Evolutionary conservation across 1,140 invertebrate genomes (phyloP).

Genomic region (Teleogryllus occipitalis): DNA sequence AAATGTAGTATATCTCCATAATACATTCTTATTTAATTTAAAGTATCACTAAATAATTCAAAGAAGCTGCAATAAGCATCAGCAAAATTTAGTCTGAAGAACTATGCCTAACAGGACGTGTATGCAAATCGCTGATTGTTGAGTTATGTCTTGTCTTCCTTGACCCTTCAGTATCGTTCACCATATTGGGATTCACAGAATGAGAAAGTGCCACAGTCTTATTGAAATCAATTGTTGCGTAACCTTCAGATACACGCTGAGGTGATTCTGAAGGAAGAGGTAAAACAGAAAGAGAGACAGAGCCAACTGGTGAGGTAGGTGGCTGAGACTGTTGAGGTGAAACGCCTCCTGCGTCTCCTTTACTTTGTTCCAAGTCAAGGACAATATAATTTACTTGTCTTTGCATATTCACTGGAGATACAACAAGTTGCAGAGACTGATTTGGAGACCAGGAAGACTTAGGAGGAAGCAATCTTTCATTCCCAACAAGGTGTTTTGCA

Average conservation of each 20-base stretch:
- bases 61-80: neutral
- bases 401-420: constrained; percentile 24
- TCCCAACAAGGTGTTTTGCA: constrained; percentile 8
- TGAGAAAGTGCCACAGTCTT: constrained; percentile 79
- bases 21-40: too few relatives aligned
- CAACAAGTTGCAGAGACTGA: constrained; percentile 33
- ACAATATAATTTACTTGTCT: constrained; percentile 62
- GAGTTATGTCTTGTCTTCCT: constrained; percentile 58
- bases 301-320: neutral
- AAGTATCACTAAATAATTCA: too few relatives aligned
- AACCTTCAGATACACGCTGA: constrained; percentile 56
- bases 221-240: constrained; percentile 89
- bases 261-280: constrained; percentile 43
- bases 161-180: constrained; percentile 47
- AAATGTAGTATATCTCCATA: too few relatives aligned
- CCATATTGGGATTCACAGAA: constrained; percentile 45
- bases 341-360: constrained; percentile 21
- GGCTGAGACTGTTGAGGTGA: constrained; percentile 7
- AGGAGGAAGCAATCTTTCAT: constrained; percentile 8
- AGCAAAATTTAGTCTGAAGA: constrained; percentile 12
- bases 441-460: neutral
- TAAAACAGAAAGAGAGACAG: neutral
- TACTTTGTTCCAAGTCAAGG: constrained; percentile 54
- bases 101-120: constrained; percentile 10
- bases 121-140: constrained; percentile 35